Evolutionary conservation across 1,140 invertebrate species (phyloP).

Genomic region (Lerema accius): DNA sequence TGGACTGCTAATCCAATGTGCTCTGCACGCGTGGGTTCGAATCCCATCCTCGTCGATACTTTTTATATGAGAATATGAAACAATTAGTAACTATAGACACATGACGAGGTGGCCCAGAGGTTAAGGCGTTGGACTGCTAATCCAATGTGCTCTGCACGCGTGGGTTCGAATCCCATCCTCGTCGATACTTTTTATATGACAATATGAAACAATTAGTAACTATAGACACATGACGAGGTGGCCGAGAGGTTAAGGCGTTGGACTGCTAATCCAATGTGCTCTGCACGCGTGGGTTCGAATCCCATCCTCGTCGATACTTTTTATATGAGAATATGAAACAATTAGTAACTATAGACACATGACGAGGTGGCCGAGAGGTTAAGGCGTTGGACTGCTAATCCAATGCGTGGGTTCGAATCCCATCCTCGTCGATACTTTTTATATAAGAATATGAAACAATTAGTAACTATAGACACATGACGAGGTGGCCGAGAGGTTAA

Average conservation of each 20-base stretch:
- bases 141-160: slow-evolving; percentile 88
- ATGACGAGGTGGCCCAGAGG: slow-evolving; percentile 94
- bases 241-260: slow-evolving; percentile 48
- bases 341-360: too few relatives aligned
- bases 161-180: slow-evolving; percentile 95
- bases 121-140: slow-evolving; percentile 95
- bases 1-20: slow-evolving; percentile 90
- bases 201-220: too few relatives aligned
- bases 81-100: too few relatives aligned
- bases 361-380: slow-evolving; percentile 54
- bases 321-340: background rate
- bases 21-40: slow-evolving; percentile 92
- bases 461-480: too few relatives aligned
- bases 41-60: slow-evolving; percentile 94
- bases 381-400: slow-evolving; percentile 52
- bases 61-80: too few relatives aligned
- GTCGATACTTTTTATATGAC: slow-evolving; percentile 76
- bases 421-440: slow-evolving; percentile 88
- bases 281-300: slow-evolving; percentile 61
- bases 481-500: slow-evolving; percentile 95
- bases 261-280: slow-evolving; percentile 53
- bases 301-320: slow-evolving; percentile 79
- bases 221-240: slow-evolving; percentile 57
- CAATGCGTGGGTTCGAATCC: slow-evolving; percentile 92
- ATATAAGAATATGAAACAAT: too few relatives aligned